Percentiles rank a stretch among this genome's conserved stretches.
These are phyloP conservation scores for Athene noctua DNA, from an alignment of 2,113 vertebrate genomes.

Conservation along the genomic window DNA sequence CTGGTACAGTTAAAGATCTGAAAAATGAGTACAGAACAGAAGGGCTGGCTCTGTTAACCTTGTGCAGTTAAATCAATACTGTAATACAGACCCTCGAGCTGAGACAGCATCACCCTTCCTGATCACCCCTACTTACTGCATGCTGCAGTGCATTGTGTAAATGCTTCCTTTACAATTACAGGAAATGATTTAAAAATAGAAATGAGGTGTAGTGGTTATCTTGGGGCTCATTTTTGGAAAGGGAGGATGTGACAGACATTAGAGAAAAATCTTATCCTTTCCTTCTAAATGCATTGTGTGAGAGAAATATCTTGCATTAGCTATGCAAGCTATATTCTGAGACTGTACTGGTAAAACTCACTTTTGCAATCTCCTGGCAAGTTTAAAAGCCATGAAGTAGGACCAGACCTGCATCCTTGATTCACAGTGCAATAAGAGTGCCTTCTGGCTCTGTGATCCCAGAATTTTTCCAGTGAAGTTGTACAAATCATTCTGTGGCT, in stretches of 20 bases:
- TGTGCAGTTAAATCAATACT: slow-evolving; percentile 43
- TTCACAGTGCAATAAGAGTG: neutral
- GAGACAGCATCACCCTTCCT: slow-evolving; percentile 19
- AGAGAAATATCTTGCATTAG: neutral
- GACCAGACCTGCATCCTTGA: neutral
- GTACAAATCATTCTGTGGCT: neutral
- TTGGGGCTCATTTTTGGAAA: neutral
- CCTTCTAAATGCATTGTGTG: neutral
- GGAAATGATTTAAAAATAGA: neutral
- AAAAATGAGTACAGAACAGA: slow-evolving; percentile 20
- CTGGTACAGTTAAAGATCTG: slow-evolving; percentile 28
- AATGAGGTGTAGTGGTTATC: neutral
- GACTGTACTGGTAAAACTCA: neutral
- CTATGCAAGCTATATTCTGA: neutral
- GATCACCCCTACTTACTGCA: neutral
- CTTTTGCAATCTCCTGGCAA: neutral
- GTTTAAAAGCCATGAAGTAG: neutral
- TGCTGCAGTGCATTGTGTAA: neutral
- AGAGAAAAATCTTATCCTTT: neutral
- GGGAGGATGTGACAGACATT: neutral
- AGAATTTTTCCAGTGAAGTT: neutral
- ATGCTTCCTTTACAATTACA: neutral
- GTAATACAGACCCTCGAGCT: slow-evolving; percentile 20
- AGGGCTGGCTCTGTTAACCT: slow-evolving; percentile 43
- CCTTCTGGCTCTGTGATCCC: neutral